A percentile compares a stretch with the other conserved stretches of the same genome.
Conservation (phyloP, 2,888 invertebrate genomes). For the Salticus scenicus region DNA sequence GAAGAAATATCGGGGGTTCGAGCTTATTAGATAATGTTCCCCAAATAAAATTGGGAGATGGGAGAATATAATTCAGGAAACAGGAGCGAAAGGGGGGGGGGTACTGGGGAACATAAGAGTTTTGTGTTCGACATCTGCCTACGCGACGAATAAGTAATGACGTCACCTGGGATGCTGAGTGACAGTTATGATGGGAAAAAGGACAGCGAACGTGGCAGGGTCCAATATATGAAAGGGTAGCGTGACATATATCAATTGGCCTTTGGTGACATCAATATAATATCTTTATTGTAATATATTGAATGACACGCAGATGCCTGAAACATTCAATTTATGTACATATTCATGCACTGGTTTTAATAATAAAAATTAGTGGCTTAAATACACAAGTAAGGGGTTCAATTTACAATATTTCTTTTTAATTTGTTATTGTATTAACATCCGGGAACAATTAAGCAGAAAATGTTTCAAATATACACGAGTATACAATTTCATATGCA, state of each 20-base stretch:
- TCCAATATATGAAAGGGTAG: not conserved
- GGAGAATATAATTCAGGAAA: conserved; percentile 4
- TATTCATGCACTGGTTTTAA: no score
- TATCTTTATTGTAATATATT: not conserved
- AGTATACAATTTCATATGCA: no score
- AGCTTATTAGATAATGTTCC: conserved; percentile 56
- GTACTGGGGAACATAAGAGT: not conserved
- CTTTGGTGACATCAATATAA: not conserved
- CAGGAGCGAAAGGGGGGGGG: not conserved
- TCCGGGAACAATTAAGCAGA: no score
- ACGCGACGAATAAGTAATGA: conserved; percentile 42
- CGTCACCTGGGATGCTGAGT: conserved; percentile 15
- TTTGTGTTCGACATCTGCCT: conserved; percentile 50
- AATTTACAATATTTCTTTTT: no score
- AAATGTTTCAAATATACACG: no score
- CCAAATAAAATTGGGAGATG: conserved; percentile 40
- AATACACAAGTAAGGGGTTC: no score
- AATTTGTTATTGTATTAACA: no score
- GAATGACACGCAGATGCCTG: not conserved
- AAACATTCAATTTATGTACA: no score
- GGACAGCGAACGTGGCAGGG: not conserved
- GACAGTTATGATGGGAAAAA: conserved; percentile 47
- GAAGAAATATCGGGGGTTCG: not conserved
- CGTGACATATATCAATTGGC: not conserved
- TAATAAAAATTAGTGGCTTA: no score